Evolutionary conservation across 37 sponge, comb jelly and placozoan genomes (phyloP).

Genomic region (Crambe crambe): DNA sequence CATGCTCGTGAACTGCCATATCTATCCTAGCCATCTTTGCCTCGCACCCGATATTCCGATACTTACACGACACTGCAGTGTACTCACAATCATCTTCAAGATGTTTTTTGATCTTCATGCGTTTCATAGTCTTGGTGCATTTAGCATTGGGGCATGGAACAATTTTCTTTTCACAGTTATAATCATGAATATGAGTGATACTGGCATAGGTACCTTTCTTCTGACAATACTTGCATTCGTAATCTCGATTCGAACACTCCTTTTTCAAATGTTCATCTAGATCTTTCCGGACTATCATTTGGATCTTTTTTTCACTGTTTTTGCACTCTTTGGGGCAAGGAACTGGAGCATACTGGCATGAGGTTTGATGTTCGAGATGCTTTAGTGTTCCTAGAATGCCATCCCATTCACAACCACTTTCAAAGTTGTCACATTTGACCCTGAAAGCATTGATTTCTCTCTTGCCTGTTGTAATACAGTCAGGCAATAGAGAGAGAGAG

Average conservation of each 20-base stretch:
- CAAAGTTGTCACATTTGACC: slow-evolving; percentile 15
- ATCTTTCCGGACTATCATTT: too few relatives aligned
- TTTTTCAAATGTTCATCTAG: not conserved
- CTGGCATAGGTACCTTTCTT: slow-evolving; percentile 14
- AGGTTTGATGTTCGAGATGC: not conserved
- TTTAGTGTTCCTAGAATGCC: slow-evolving; percentile 23
- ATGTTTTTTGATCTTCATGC: not conserved
- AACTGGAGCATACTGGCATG: slow-evolving; percentile 12
- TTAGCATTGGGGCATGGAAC: too few relatives aligned
- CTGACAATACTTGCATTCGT: slow-evolving; percentile 20
- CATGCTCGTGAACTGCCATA: slow-evolving; percentile 19
- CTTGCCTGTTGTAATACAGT: too few relatives aligned
- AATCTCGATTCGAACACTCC: slow-evolving; percentile 16
- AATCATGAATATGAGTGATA: slow-evolving; percentile 16
- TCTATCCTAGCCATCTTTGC: not conserved
- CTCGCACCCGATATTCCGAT: slow-evolving; percentile 18
- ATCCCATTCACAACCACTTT: slow-evolving; percentile 21
- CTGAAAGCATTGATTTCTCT: slow-evolving; percentile 20
- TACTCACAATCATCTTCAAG: too few relatives aligned
- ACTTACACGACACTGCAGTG: slow-evolving; percentile 11
- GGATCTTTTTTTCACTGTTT: not conserved
- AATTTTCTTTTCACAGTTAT: slow-evolving; percentile 5
- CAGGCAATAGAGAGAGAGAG: too few relatives aligned
- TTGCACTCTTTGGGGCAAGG: slow-evolving; percentile 29
- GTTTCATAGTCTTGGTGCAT: not conserved